Evolutionary conservation across 2,888 invertebrate genomes (phyloP).

Genomic region (Cosmorhoe ocellata): DNA sequence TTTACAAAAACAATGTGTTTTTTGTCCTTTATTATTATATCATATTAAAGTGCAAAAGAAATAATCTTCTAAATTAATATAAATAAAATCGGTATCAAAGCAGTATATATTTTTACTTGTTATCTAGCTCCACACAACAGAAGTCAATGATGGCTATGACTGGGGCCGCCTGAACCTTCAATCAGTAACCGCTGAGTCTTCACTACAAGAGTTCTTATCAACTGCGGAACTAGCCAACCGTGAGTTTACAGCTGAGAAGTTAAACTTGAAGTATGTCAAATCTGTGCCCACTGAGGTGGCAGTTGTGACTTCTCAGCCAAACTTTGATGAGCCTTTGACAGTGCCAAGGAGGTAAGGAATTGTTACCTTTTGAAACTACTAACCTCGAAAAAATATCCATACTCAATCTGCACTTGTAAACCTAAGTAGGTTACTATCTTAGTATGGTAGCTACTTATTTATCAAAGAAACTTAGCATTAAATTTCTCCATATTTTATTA

Average conservation of each 20-base stretch:
- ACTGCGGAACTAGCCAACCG: constrained; percentile 97
- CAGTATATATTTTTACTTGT: too few relatives aligned
- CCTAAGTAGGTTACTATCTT: too few relatives aligned
- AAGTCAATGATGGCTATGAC: constrained; percentile 94
- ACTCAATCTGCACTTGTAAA: too few relatives aligned
- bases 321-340: constrained; percentile 73
- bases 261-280: constrained; percentile 86
- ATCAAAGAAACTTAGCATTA: too few relatives aligned
- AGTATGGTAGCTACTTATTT: too few relatives aligned
- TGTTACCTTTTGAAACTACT: too few relatives aligned
- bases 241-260: constrained; percentile 95
- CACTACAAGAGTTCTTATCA: constrained; percentile 96
- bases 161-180: constrained; percentile 95
- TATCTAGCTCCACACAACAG: constrained; percentile 89
- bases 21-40: too few relatives aligned
- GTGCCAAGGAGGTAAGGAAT: constrained; percentile 88
- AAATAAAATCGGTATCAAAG: too few relatives aligned
- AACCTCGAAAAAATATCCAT: too few relatives aligned
- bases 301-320: constrained; percentile 66
- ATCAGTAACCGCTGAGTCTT: constrained; percentile 97
- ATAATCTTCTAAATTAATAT: background rate
- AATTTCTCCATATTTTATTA: too few relatives aligned
- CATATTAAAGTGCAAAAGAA: background rate
- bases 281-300: constrained; percentile 65
- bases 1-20: background rate